A percentile compares a stretch with the other conserved stretches of the same genome.
Evolutionary conservation across 2,113 vertebrate species (phyloP).

Genomic region (Copsychus sechellarum): DNA sequence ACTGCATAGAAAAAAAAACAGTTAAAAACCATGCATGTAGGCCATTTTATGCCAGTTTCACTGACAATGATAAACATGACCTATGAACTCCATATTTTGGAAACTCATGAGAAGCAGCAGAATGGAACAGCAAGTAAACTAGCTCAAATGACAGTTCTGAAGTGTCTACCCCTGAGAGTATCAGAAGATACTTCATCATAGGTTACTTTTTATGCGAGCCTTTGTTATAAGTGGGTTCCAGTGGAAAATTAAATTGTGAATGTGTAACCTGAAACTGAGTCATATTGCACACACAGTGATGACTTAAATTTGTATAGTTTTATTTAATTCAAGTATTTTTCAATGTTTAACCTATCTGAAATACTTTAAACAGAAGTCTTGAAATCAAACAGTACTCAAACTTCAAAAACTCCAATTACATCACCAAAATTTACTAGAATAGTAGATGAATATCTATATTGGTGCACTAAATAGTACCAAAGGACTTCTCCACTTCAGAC

Average conservation of each 20-base stretch:
- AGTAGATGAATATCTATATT: background rate
- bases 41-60: background rate
- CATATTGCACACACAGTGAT: background rate
- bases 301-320: background rate
- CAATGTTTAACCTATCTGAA: background rate
- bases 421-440: background rate
- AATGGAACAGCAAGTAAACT: background rate
- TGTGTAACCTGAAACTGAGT: background rate
- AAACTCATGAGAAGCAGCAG: background rate
- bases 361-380: background rate
- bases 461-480: background rate
- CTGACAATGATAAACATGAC: background rate
- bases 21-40: background rate
- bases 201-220: rapidly evolving
- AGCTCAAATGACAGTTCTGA: background rate
- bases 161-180: background rate
- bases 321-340: background rate
- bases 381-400: background rate
- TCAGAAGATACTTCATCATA: background rate
- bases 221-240: background rate
- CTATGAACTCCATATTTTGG: background rate
- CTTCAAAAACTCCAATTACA: background rate
- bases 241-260: background rate
- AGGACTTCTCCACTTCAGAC: background rate
- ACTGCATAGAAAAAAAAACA: background rate